These are phyloP conservation scores for Rhopalosiphum nymphaeae DNA, from an alignment of 2,888 invertebrate genomes.

Conservation along the genomic window DNA sequence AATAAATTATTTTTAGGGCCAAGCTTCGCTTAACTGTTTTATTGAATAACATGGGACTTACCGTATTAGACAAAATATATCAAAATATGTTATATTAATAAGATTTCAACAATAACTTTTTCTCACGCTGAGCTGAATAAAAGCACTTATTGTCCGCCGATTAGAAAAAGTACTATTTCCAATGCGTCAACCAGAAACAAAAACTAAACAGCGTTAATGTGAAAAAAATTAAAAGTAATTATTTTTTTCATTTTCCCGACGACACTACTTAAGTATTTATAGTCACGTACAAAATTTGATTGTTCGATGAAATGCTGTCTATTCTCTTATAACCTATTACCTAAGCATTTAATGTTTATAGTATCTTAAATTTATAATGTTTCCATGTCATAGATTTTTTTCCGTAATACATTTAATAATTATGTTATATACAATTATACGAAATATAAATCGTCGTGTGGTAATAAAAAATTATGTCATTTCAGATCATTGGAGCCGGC, in stretches of 20 bases:
- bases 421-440: background rate
- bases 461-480: background rate
- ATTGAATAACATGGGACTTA: background rate
- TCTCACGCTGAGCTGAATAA: background rate
- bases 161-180: background rate
- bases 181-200: background rate
- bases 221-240: background rate
- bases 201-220: background rate
- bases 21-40: background rate
- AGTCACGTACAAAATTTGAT: background rate
- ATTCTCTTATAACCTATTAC: background rate
- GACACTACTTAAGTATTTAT: background rate
- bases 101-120: background rate
- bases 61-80: too few species aligned
- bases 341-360: background rate
- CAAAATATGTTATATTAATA: background rate
- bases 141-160: background rate
- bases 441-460: background rate
- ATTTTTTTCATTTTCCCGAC: background rate
- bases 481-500: constrained; percentile 51
- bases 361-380: background rate
- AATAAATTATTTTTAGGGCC: background rate
- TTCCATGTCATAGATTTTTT: background rate
- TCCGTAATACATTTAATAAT: background rate
- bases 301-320: background rate